phyloP scores from a whole-genome alignment of 1,140 invertebrate genomes.

The Zaprionus capensis region DNA sequence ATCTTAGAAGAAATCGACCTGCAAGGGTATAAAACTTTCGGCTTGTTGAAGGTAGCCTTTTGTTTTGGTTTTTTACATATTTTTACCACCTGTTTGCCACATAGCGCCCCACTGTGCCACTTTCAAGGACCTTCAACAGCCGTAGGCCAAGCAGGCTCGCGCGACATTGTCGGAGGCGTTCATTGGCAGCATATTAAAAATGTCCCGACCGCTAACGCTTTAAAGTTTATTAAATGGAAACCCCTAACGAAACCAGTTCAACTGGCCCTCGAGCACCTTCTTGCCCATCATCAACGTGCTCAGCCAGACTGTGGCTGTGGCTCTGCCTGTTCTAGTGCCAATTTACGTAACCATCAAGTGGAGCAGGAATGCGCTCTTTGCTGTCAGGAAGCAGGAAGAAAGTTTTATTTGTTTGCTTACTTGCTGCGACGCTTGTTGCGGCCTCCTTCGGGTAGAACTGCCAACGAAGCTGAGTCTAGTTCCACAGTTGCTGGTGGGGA shows the following conservation, averaged over 20 bases:
- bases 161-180: slow-evolving; percentile 32
- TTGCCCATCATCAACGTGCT: neutral
- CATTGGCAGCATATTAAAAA: slow-evolving; percentile 58
- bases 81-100: neutral
- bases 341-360: slow-evolving; percentile 76
- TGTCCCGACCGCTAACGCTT: slow-evolving; percentile 54
- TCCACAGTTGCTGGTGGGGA: slow-evolving; percentile 34
- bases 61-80: neutral
- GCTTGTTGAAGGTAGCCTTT: too few relatives aligned
- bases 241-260: slow-evolving; percentile 14
- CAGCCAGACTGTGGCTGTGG: too few relatives aligned
- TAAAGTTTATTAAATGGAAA: slow-evolving; percentile 67
- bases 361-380: slow-evolving; percentile 22
- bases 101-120: slow-evolving; percentile 14
- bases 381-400: slow-evolving; percentile 26
- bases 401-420: slow-evolving; percentile 81
- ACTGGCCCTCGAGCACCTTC: slow-evolving; percentile 7
- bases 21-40: too few relatives aligned
- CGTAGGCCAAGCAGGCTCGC: slow-evolving; percentile 13
- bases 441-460: neutral
- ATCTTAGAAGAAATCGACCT: too few relatives aligned
- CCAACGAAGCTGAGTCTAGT: neutral
- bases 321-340: slow-evolving; percentile 42
- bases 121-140: slow-evolving; percentile 9
- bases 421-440: slow-evolving; percentile 63